Evolutionary conservation across 2,113 vertebrate species (phyloP).

Genomic region (Cochlearius cochlearius): DNA sequence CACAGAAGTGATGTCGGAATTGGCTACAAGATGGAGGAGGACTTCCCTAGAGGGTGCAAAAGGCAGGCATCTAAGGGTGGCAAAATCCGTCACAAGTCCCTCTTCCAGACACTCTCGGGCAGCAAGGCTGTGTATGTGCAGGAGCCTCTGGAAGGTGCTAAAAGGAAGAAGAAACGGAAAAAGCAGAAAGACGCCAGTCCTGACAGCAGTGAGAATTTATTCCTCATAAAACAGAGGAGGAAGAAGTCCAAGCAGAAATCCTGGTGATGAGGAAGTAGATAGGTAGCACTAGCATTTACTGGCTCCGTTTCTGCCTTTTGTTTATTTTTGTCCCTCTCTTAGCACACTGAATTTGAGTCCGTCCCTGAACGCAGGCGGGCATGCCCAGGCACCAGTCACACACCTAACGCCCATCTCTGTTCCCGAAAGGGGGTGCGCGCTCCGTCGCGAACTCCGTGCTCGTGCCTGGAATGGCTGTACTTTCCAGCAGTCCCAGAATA

Average conservation of each 20-base stretch:
- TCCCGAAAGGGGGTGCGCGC: background rate
- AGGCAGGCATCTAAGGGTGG: background rate
- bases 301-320: background rate
- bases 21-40: background rate
- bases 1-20: background rate
- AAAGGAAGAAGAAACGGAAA: constrained; percentile 38
- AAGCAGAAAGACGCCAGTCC: background rate
- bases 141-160: background rate
- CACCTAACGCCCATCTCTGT: background rate
- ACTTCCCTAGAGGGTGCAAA: constrained; percentile 64
- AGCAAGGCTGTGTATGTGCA: background rate
- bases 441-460: background rate
- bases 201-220: constrained; percentile 56
- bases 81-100: background rate
- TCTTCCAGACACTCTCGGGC: background rate
- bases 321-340: background rate
- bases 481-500: background rate
- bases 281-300: background rate
- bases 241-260: constrained; percentile 64
- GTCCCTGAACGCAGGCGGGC: background rate
- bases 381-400: background rate
- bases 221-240: constrained; percentile 77
- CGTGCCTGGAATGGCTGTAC: background rate
- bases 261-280: background rate
- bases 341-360: background rate